Evolutionary conservation across 2,113 vertebrate species (phyloP), one percentile per base, ranked within the genome.

Genomic region (Melanerpes formicivorus): DNA sequence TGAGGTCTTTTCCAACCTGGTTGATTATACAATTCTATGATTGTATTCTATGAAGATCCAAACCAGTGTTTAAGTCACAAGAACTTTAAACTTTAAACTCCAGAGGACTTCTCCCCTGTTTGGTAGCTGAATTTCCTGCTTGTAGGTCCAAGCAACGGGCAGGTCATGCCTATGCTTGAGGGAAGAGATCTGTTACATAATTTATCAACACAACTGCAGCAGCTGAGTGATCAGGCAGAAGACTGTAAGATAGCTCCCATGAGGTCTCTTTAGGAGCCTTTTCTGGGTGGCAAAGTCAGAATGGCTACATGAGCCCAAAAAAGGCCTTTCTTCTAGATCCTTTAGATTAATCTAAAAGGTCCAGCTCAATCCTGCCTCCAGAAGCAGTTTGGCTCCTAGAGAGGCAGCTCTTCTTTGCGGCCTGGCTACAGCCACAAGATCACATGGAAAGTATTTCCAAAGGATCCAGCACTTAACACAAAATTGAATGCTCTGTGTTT

Each of bases 381-480:
- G 44, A 15, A 90, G 34, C 3, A 10, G 6, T 21, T 2, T 67
- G 58, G 30, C 25, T 88, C 11, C 69, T 26, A 2, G 18, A 52
- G 32, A 34, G 16, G 14, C 18, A 69, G 59, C 26, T 82, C 59
- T 12, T 7, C 52, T 55, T 26, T 19, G 4, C 26, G 15, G 34
- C 17, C 17, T 27, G 23, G 26, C 30, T 0, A 0, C 80, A 83
- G 34, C 34, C 21, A 58, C 30, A 10, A 3, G n/a, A 18, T 32
- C 18, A 11, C 4, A 5, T 4, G 37, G 23, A 3, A 27, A 17
- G 22, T 19, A 2, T 74, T 72, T 46, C 29, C 30, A 48, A 69
- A 76, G 21, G 7, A 22, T 80, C 8, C 1, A 2, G 59, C 3
- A 2, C 58, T 62, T 67, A 42, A 22, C 66, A 71, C 42, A 67